These are phyloP conservation scores for Sebastes reedi DNA, from an alignment of 2,797 vertebrate genomes.

Conservation along the genomic window DNA sequence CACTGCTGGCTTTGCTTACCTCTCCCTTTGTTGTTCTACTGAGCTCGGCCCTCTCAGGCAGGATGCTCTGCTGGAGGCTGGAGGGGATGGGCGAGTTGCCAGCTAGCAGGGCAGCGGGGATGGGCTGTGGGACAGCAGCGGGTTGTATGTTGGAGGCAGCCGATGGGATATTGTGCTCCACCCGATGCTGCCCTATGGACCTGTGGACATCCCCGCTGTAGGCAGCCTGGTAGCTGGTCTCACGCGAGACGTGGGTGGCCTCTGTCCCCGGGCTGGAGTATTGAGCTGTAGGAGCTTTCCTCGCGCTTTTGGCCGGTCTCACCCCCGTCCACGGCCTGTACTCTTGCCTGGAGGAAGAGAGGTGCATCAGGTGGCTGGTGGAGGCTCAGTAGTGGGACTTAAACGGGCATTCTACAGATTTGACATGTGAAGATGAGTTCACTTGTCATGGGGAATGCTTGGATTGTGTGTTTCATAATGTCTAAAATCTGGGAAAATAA, in stretches of 20 bases:
- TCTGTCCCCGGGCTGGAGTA: conserved; percentile 81
- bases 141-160: conserved; percentile 52
- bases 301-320: conserved; percentile 86
- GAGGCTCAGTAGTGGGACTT: background rate
- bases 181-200: conserved; percentile 59
- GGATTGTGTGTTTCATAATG: background rate
- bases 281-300: conserved; percentile 77
- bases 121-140: conserved; percentile 27
- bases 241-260: conserved; percentile 69
- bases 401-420: background rate
- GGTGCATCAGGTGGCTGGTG: conserved; percentile 4
- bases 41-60: conserved; percentile 58
- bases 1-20: conserved; percentile 48
- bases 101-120: conserved; percentile 21
- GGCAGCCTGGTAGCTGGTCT: conserved; percentile 89
- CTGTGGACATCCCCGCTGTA: conserved; percentile 83
- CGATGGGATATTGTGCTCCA: conserved; percentile 33
- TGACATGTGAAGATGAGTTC: background rate
- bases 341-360: conserved; percentile 84
- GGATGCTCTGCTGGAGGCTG: conserved; percentile 53
- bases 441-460: background rate
- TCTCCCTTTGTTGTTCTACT: conserved; percentile 56
- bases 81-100: conserved; percentile 17
- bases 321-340: conserved; percentile 89
- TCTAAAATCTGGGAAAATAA: background rate